phyloP scores from a whole-genome alignment of 2,888 invertebrate species.

The Yponomeuta evonymella region DNA sequence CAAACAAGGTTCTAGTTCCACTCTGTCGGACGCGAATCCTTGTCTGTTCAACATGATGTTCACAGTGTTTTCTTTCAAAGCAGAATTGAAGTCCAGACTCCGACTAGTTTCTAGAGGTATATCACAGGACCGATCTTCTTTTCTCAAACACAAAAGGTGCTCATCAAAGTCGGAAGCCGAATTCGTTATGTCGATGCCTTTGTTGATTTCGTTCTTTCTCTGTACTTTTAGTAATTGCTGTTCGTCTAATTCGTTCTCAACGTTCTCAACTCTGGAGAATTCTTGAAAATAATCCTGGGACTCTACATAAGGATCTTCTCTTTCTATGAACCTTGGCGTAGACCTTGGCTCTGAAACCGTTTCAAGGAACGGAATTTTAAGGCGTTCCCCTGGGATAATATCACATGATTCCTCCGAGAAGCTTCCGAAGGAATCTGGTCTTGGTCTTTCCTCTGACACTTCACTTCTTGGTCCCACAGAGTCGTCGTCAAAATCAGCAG shows the following conservation, averaged over 20 bases:
- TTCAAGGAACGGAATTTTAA: constrained; percentile 57
- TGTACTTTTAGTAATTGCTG: constrained; percentile 62
- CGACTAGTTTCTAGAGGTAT: constrained; percentile 47
- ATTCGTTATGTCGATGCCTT: constrained; percentile 48
- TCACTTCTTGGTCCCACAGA: constrained; percentile 67
- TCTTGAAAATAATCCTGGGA: constrained; percentile 61
- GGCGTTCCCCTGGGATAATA: constrained; percentile 47
- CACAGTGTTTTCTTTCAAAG: constrained; percentile 61
- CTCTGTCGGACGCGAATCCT: constrained; percentile 37
- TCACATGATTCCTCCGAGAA: constrained; percentile 72
- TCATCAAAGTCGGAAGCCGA: constrained; percentile 40
- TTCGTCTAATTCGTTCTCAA: constrained; percentile 64
- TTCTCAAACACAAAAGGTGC: constrained; percentile 31
- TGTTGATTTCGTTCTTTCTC: constrained; percentile 69
- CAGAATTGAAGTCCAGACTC: constrained; percentile 48
- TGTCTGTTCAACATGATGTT: constrained; percentile 58
- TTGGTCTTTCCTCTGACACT: constrained; percentile 62
- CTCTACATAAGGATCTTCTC: constrained; percentile 65
- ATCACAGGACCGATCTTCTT: constrained; percentile 51
- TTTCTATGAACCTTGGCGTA: constrained; percentile 65
- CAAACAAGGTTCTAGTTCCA: constrained; percentile 43
- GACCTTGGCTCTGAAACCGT: constrained; percentile 63
- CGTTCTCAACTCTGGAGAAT: constrained; percentile 52
- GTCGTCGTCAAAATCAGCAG: constrained; percentile 68
- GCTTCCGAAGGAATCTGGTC: constrained; percentile 67